Base-by-base conservation (phyloP, 2,888 invertebrate species). In the Limnephilus marmoratus region DNA sequence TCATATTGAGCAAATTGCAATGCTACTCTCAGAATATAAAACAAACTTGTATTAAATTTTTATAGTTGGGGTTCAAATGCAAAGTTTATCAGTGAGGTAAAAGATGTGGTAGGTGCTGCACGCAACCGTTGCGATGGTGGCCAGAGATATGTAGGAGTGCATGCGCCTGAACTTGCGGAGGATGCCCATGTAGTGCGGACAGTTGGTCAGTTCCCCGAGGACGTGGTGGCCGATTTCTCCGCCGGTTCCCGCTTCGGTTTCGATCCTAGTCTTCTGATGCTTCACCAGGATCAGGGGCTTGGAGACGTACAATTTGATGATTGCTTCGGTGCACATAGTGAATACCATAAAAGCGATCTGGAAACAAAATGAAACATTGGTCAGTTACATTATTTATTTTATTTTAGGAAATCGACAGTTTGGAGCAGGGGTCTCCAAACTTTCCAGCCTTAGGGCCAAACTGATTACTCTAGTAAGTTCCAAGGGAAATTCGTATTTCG, bases 101-200 rank as follows among this genome's bases (percentile, higher is more conserved):
- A 80, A 89, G 91, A 98, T 95, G 95, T 98, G 98, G 93, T 97
- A 95, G 87, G 97, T 96, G 15, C 97, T 97, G 94, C 97, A 97
- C 12, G 96, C 96, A 95, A 98, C 96, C 0, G 97, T 96, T 41
- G 97, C 96, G 95, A 98, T 97, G 94, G 98, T 98, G 92, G 98
- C 98, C 95, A 98, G 97, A 24, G 98, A 98, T 94, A 98, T 97
- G 93, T 96, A 96, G 95, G 97, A 97, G 95, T 98, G 98, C 90
- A 97, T 97, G 83, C 97, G 96, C 90, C 98, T 97, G 95, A 98
- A 98, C 53, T 97, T 96, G 94, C 96, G 97, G 94, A 98, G 97
- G 29, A 98, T 97, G 94, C 97, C 97, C 94, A 98, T 96, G 95
- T 98, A 98, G 94, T 98, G 97, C 0, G 98, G 98, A 94, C 98